phyloP scores from a whole-genome alignment of 1,140 invertebrate genomes.

The Euschistus heros region DNA sequence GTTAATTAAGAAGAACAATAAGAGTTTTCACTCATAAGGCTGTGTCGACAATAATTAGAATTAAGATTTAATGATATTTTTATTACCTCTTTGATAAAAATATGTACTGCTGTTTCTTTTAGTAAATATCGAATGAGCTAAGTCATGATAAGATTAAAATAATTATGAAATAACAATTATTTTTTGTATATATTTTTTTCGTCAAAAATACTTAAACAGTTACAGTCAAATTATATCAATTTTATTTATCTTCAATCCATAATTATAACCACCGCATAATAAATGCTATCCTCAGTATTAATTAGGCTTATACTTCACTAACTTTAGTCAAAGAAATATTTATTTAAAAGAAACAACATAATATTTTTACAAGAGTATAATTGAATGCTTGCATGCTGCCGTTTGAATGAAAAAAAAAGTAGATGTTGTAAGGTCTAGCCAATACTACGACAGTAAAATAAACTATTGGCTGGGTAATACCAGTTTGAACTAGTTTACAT shows the following conservation, averaged over 20 bases:
- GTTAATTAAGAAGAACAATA: constrained; percentile 22
- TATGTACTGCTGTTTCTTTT: background rate
- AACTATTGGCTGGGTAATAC: background rate
- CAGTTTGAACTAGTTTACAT: background rate
- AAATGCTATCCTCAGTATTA: background rate
- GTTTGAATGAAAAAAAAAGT: constrained; percentile 2
- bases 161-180: background rate
- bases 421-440: background rate
- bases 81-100: background rate
- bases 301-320: background rate
- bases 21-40: constrained; percentile 29
- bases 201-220: background rate
- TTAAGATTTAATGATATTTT: constrained; percentile 23
- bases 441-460: background rate
- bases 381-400: background rate
- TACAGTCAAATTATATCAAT: background rate
- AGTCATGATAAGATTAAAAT: background rate
- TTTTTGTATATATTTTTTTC: background rate
- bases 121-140: background rate
- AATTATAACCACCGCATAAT: background rate
- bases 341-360: constrained; percentile 8
- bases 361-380: too few relatives aligned
- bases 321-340: background rate
- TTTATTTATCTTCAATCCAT: background rate
- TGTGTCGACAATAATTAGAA: constrained; percentile 30